Conservation (phyloP, 2,888 invertebrate genomes). For the Psylliodes chrysocephalus region DNA sequence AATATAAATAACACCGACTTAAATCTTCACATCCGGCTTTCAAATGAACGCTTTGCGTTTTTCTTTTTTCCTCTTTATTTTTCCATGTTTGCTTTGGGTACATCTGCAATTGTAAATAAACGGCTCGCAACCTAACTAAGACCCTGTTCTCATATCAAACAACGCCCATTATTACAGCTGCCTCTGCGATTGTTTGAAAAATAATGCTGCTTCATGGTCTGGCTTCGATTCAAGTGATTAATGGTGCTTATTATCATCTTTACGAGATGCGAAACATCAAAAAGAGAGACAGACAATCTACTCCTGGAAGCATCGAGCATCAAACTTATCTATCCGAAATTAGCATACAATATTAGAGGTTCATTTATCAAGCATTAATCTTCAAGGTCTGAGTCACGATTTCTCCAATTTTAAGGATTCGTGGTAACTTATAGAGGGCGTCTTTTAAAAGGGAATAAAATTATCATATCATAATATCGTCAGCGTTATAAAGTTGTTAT, state of each 20-base stretch:
- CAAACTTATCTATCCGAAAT: not conserved
- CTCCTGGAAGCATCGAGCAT: not conserved
- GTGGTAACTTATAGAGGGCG: no score
- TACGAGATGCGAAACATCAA: not conserved
- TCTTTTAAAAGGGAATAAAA: no score
- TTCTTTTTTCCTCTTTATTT: no score
- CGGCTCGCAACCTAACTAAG: not conserved
- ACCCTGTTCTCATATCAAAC: not conserved
- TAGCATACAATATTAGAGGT: not conserved
- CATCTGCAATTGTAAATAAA: no score
- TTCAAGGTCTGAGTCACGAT: not conserved
- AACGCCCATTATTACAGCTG: not conserved
- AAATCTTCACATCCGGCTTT: no score
- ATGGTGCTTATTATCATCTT: not conserved
- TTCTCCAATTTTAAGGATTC: not conserved
- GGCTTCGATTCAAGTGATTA: not conserved
- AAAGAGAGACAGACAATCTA: not conserved
- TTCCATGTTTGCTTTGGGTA: no score
- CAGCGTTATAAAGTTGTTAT: no score
- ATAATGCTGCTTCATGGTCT: not conserved
- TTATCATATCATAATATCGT: no score
- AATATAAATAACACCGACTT: no score
- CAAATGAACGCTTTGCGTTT: no score
- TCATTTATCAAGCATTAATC: constrained; percentile 2
- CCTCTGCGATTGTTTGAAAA: not conserved